These are phyloP conservation scores for Triops cancriformis DNA, from an alignment of 1,140 invertebrate species.

Conservation along the genomic window DNA sequence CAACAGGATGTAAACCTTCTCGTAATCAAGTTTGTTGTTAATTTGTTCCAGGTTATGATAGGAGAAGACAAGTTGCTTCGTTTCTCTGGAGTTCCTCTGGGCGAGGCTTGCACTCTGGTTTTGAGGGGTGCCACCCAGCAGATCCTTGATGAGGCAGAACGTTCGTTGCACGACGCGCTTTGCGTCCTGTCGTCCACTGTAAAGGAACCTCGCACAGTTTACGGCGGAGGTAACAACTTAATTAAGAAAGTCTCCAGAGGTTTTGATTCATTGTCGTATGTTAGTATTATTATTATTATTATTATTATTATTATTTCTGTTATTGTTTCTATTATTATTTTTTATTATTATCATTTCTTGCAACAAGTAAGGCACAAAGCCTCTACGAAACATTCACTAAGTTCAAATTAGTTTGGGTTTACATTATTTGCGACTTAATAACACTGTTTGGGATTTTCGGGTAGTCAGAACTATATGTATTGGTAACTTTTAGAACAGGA, in stretches of 20 bases:
- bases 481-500: no score
- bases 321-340: no score
- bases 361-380: no score
- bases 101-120: slow-evolving; percentile 94
- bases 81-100: slow-evolving; percentile 88
- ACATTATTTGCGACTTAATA: no score
- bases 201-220: slow-evolving; percentile 81
- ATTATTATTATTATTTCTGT: no score
- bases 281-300: no score
- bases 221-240: slow-evolving; percentile 65
- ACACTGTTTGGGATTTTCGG: no score
- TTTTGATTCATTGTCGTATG: no score
- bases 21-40: slow-evolving; percentile 7
- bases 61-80: slow-evolving; percentile 93
- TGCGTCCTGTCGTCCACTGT: slow-evolving; percentile 95
- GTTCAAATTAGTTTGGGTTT: no score
- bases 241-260: neutral
- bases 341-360: no score
- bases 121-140: slow-evolving; percentile 98
- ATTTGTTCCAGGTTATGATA: slow-evolving; percentile 68
- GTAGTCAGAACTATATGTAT: no score
- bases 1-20: neutral
- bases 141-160: slow-evolving; percentile 96
- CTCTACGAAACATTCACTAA: no score
- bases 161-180: slow-evolving; percentile 95